A percentile compares a stretch with the other conserved stretches of the same genome.
Evolutionary conservation across 2,797 vertebrate species (phyloP).

Genomic region (Euthynnus affinis): DNA sequence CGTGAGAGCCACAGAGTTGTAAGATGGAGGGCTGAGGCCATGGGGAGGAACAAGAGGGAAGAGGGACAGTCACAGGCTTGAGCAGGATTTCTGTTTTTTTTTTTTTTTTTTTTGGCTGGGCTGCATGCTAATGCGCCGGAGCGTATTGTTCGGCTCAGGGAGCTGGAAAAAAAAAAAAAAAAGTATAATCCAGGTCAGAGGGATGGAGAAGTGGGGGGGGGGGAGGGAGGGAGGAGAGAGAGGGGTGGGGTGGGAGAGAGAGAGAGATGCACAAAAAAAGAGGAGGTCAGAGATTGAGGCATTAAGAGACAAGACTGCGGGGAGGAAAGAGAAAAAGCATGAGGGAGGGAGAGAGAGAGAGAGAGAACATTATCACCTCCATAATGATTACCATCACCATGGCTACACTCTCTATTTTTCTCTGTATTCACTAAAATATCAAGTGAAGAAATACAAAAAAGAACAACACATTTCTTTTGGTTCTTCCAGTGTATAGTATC

Average conservation of each 20-base stretch:
- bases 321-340: conserved; percentile 11
- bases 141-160: conserved; percentile 76
- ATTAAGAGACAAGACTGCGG: conserved; percentile 51
- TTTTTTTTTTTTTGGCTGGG: conserved; percentile 33
- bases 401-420: neutral
- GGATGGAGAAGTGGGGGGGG: conserved; percentile 43
- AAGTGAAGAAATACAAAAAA: neutral
- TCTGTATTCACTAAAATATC: conserved; percentile 21
- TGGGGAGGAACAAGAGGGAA: conserved; percentile 43
- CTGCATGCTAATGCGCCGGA: conserved; percentile 69
- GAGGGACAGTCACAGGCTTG: conserved; percentile 34
- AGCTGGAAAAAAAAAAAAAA: conserved; percentile 63
- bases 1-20: conserved; percentile 28
- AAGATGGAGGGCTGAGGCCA: conserved; percentile 67
- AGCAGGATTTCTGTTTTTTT: conserved; percentile 46
- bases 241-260: no score
- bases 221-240: neutral
- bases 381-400: conserved; percentile 15
- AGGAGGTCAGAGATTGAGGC: conserved; percentile 61
- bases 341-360: conserved; percentile 7
- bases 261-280: conserved; percentile 41
- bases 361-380: conserved; percentile 31
- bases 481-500: conserved; percentile 9
- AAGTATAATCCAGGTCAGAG: conserved; percentile 79
- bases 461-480: neutral